Evolutionary conservation across 2,888 invertebrate species (phyloP), one percentile per base, ranked within the genome.

Genomic region (Atrina japonica): DNA sequence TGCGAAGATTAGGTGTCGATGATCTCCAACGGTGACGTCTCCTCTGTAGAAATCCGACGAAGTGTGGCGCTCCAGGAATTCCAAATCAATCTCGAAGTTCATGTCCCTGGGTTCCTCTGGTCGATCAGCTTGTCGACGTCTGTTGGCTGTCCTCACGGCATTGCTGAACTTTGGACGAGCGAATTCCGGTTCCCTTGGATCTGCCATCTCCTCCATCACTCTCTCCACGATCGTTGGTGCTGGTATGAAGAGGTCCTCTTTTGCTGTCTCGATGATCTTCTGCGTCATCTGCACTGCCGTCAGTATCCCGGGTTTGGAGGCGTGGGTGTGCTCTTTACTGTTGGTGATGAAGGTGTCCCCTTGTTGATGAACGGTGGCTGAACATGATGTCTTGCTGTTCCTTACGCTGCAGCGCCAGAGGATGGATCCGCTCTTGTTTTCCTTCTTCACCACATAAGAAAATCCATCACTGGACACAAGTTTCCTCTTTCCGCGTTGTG

Each of bases 391-490:
- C 56, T 56, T 56, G n/a, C n/a, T n/a, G n/a, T n/a, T n/a, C n/a
- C n/a, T n/a, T n/a, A 56, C 30, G 30, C 56, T 56, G 56, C 30
- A 56, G 16, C 30, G 56, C 30, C 56, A 56, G 23, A 56, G 18
- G 29, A 56, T 35, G 18, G 29, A 56, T 30, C 56, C 35, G 35
- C 35, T 35, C 23, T 56, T 56, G 56, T 56, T 56, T 35, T 56
- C 30, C 56, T 35, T 56, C 35, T 56, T 56, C 30, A 56, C 35
- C 35, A 56, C 56, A 35, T 29, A 56, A n/a, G 56, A 30, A 35
- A 29, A 56, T 29, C 56, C 56, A 56, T 56, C 56, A 23, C 30
- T 56, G 29, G 52, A 52, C n/a, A n/a, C n/a, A n/a, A n/a, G n/a
- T n/a, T n/a, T n/a, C n/a, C n/a, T n/a, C n/a, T n/a, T n/a, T n/a